These are phyloP conservation scores for Ichneumoninae sp. DNA, from an alignment of 2,888 invertebrate genomes.

Conservation along the genomic window DNA sequence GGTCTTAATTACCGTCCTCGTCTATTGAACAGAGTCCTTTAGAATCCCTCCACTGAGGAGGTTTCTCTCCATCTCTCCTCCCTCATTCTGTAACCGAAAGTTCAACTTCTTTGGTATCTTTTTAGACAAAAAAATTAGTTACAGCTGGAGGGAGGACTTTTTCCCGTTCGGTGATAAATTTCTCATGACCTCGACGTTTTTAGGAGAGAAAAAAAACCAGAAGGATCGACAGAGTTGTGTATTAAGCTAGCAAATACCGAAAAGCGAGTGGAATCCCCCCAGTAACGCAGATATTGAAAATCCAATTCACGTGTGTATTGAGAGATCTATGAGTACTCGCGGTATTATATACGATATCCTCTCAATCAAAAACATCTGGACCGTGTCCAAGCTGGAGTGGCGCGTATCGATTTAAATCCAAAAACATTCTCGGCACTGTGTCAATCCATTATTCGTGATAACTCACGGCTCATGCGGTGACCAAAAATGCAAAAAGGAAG, in stretches of 20 bases:
- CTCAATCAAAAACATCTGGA: constrained; percentile 13
- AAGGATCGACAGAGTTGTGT: not conserved
- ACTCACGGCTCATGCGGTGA: not conserved
- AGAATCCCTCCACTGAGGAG: constrained; percentile 33
- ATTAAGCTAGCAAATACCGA: not conserved
- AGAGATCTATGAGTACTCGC: constrained; percentile 4
- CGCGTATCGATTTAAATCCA: not conserved
- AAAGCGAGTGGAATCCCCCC: not conserved
- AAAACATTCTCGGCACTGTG: not conserved
- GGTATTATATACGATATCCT: not conserved
- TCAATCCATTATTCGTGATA: not conserved
- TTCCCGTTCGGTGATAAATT: constrained; percentile 27
- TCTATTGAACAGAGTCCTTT: constrained; percentile 42
- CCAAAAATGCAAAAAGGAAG: not conserved
- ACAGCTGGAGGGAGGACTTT: not conserved
- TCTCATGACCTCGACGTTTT: not conserved
- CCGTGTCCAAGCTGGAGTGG: constrained; percentile 5
- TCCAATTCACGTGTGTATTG: constrained; percentile 11
- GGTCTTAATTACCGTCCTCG: constrained; percentile 70
- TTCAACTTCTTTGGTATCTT: constrained; percentile 49
- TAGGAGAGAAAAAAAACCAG: too few relatives aligned
- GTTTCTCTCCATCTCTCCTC: constrained; percentile 26
- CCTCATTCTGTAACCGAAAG: constrained; percentile 54
- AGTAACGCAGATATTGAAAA: constrained; percentile 19
- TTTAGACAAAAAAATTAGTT: constrained; percentile 20